Evolutionary conservation across 2,797 vertebrate genomes (phyloP), one percentile per base, ranked within the genome.

Genomic region (Falco concolor): DNA sequence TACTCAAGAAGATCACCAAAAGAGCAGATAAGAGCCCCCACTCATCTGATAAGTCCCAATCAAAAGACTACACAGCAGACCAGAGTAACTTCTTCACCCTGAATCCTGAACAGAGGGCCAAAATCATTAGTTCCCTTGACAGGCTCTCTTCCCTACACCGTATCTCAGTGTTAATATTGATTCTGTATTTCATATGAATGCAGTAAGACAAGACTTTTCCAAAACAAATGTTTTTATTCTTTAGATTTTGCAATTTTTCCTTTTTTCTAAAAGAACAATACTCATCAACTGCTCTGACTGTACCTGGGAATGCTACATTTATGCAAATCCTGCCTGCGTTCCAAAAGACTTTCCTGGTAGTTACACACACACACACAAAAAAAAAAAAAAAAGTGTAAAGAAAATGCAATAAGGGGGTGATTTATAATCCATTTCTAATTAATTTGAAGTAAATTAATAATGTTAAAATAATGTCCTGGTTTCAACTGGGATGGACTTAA

Each of bases 321-420:
- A 94, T 74, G 87, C 52, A 95, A 95, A 95, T 87, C 22, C 72
- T 85, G 47, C 27, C 75, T 84, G 38, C 59, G 47, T 87, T 84
- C 59, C 63, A 19, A 54, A 82, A 84, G 38, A 84, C 63, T 93
- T 93, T 94, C 87, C 93, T 80, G 34, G 25, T 42, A 64, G 70
- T 25, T 50, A 44, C 21, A 10, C 36, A 38, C 44, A 88, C 6
- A 19, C 65, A 80, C 6, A 49, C n/a, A 16, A 54, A 54, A 54
- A 52, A 50, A 52, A 36, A 36, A 36, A 36, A 36, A 84, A 82
- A 30, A 16, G 12, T 8, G 4, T 8, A 30, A 65, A 74, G 21
- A 6, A 87, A 76, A 32, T 3, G 4, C 28, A 86, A 50, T 50
- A 77, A 73, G 47, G 7, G 2, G 2, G 8, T 17, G 63, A 90